phyloP scores from a whole-genome alignment of 2,113 vertebrate species.

The Microcebus ravelobensis region DNA sequence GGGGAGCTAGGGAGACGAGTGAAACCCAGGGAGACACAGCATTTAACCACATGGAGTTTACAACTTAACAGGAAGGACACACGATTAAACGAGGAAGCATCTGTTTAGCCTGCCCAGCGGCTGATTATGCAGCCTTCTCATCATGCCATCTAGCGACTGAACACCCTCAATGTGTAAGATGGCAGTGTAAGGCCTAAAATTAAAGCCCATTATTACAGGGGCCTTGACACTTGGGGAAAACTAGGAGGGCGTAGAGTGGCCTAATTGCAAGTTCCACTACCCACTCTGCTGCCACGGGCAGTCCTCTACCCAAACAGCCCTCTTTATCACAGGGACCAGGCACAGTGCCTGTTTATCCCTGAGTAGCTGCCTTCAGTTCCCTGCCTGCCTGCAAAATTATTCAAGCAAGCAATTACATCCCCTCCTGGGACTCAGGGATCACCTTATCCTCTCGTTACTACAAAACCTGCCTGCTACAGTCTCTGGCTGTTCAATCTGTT shows the following conservation, averaged over 20 bases:
- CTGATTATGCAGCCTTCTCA: background rate
- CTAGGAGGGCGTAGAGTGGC: background rate
- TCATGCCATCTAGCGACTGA: background rate
- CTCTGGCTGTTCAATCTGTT: background rate
- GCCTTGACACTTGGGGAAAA: background rate
- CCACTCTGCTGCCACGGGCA: background rate
- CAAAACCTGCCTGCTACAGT: background rate
- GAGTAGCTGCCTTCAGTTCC: background rate
- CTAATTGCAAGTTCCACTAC: background rate
- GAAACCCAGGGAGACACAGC: background rate
- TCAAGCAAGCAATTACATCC: background rate
- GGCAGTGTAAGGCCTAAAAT: background rate
- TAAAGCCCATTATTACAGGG: background rate
- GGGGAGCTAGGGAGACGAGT: background rate
- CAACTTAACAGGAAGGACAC: background rate
- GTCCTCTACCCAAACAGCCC: background rate
- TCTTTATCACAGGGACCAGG: background rate
- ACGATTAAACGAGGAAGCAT: background rate
- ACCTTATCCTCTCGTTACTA: background rate
- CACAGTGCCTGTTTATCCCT: rapidly evolving
- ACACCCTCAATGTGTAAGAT: background rate
- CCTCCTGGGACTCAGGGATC: background rate
- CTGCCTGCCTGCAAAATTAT: background rate
- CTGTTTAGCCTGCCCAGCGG: background rate
- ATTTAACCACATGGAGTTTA: background rate